Evolutionary conservation across 2,797 vertebrate species (phyloP).

Genomic region (Coracias cyanogaster): DNA sequence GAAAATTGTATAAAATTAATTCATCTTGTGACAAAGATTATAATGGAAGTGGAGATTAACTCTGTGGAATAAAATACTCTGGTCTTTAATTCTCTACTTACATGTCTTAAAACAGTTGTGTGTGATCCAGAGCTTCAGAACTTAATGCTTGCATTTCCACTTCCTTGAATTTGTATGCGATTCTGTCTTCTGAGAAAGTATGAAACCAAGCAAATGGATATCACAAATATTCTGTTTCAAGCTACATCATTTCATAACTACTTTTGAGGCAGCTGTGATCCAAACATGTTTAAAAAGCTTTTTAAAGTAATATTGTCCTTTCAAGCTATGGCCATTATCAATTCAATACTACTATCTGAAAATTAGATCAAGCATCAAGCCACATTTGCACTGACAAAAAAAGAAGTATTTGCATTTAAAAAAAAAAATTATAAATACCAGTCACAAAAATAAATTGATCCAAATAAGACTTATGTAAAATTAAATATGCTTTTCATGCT

Average conservation of each 20-base stretch:
- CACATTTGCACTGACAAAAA: not conserved
- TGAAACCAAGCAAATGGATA: constrained; percentile 12
- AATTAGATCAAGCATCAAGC: not conserved
- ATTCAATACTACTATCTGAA: not conserved
- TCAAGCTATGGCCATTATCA: not conserved
- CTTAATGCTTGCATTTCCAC: constrained; percentile 6
- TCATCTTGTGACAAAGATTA: constrained; percentile 55
- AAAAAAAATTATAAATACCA: not conserved
- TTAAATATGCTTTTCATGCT: not conserved
- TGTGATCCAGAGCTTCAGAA: not conserved
- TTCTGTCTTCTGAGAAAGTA: constrained; percentile 7
- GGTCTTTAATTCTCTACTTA: not conserved
- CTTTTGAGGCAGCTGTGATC: not conserved
- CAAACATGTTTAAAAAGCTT: not conserved
- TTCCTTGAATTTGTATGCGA: not conserved
- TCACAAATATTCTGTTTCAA: not conserved
- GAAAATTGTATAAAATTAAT: constrained; percentile 56
- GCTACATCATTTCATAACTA: not conserved
- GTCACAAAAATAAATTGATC: not conserved
- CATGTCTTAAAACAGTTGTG: constrained; percentile 60
- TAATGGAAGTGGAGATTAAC: constrained; percentile 36
- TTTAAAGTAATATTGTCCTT: not conserved
- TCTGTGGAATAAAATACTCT: not conserved
- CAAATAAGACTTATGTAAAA: not conserved
- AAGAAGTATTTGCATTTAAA: not conserved